Base-by-base conservation (phyloP, 2,113 vertebrate species). In the Origma solitaria region DNA sequence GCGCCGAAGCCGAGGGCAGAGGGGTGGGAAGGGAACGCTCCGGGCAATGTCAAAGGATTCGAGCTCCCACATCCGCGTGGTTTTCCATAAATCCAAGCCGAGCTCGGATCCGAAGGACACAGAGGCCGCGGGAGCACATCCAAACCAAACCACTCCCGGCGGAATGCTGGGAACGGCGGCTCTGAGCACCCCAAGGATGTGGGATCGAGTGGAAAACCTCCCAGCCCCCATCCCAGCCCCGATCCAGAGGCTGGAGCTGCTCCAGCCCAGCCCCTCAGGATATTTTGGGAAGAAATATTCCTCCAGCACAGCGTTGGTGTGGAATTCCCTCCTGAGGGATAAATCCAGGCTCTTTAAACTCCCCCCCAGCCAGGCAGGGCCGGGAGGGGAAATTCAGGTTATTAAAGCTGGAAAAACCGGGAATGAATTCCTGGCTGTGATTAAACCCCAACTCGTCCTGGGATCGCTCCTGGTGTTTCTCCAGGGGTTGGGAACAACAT, bases 121-220 rank as follows among this genome's bases (percentile, higher is more conserved):
- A 5, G 57, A 66, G 66, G 50, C 6, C 13, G 3, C 8, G 17
- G 33, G 15, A 38, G 28, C 2, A 1, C 28, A 28, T 61, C 65
- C 65, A 42, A 33, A 28, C 3, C 9, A 0, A 3, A 35, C 0
- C 0, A 0, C 11, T 69, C 28, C 42, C 40, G 17, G 40, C 0
- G 30, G 18, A 47, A 3, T 8, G 2, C 16, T 21, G 69, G 22
- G 2, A 50, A 18, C 1, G 27, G 58, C 2, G 10, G 65, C 35
- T 76, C 16, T 1, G 0, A 0, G 31, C n/a, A 78, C 14, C 35
- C 15, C 7, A 18, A 4, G 37, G 37, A 22, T 14, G 19, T 13
- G 6, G 79, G 47, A 27, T 9, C 1, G 1, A 15, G 4, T 9
- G 19, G 20, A 6, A 30, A 30, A 6, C 2, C 3, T 2, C 13